phyloP scores from a whole-genome alignment of 2,888 invertebrate species.

The Tenodera sinensis region DNA sequence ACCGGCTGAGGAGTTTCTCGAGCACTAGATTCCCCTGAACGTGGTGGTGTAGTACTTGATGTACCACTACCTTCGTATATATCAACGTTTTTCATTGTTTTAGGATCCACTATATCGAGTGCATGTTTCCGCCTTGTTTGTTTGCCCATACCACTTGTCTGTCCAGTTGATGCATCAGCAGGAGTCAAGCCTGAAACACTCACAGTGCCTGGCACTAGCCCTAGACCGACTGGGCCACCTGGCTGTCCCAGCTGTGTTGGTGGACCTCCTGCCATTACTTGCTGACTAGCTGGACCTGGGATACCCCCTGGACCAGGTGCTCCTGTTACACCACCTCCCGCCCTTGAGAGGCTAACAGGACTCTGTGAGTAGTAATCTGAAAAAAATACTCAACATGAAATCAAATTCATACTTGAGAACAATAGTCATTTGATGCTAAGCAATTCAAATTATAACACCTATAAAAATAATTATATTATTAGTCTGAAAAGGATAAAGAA shows the following conservation, averaged over 20 bases:
- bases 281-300: slow-evolving; percentile 19
- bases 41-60: slow-evolving; percentile 27
- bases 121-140: slow-evolving; percentile 26
- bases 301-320: slow-evolving; percentile 25
- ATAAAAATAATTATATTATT: background rate
- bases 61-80: slow-evolving; percentile 21
- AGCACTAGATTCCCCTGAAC: slow-evolving; percentile 33
- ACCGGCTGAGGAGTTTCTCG: slow-evolving; percentile 34
- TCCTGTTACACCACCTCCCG: slow-evolving; percentile 19
- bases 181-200: slow-evolving; percentile 8
- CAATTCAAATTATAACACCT: too few relatives aligned
- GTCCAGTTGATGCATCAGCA: slow-evolving; percentile 1
- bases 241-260: slow-evolving; percentile 24
- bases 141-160: background rate
- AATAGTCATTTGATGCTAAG: background rate
- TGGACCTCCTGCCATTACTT: slow-evolving; percentile 22
- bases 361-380: slow-evolving; percentile 15
- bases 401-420: background rate
- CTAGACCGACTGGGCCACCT: slow-evolving; percentile 16
- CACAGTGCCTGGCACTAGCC: slow-evolving; percentile 11
- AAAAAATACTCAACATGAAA: background rate
- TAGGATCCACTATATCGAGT: slow-evolving; percentile 31
- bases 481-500: background rate
- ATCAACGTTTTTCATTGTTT: slow-evolving; percentile 27
- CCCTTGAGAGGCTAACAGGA: slow-evolving; percentile 21